Base-by-base conservation (phyloP, 2,797 vertebrate genomes). In the Nannoperca australis region DNA sequence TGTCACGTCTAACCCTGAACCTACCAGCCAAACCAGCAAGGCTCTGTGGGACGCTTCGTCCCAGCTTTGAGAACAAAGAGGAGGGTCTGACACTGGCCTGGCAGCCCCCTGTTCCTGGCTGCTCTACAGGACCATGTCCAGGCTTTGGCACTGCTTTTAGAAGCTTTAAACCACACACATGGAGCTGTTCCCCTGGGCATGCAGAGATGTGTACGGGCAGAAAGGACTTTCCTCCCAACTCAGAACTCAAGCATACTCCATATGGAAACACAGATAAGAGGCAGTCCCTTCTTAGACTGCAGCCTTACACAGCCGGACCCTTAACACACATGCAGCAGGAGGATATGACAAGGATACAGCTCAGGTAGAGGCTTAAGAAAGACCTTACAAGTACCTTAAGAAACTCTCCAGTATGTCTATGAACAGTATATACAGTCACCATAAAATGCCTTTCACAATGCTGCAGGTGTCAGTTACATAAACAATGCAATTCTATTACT, bases 1-100 rank as follows among this genome's bases (percentile, higher is more conserved):
- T 94, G 93, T 95, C 94, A 94, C 93, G 87, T 94, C 92, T 90
- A 80, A 88, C 86, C 87, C 89, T 85, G 76, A 86, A 87, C 66
- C 77, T 73, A 88, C 81, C 85, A 87, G 92, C 91, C 92, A 94
- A 92, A 91, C 83, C 91, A 91, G 85, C 79, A 76, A 77, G 85
- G 58, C 92, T 86, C 86, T 80, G 90, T 90, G 90, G 91, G 91
- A 93, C 82, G 50, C 86, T 83, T 71, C 68, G 87, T 89, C 90
- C 89, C 84, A 87, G 89, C 78, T 81, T 73, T 49, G 67, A 88
- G 72, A 87, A 94, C 91, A 94, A 94, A 92, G 76, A 44, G 76
- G 84, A 86, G 75, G 87, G 87, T 79, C 88, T 89, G 90, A 93
- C 89, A 91, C 88, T 81, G 82, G 88, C 91, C 87, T 86, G 85